Evolutionary conservation across 2,797 vertebrate species (phyloP).

Genomic region (Enteromius paludinosus): DNA sequence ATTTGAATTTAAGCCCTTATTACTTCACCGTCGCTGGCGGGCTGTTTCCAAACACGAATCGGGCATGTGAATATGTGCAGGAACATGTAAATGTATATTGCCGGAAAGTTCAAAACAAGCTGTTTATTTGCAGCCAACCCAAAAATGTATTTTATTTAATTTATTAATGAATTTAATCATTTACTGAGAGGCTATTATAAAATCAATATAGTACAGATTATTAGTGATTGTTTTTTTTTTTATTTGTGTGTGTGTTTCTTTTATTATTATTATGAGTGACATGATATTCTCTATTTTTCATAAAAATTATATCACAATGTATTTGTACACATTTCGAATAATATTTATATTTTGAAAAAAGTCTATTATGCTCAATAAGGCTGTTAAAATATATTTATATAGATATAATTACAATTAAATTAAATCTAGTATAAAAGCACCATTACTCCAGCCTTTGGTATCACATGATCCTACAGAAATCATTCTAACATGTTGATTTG

Average conservation of each 20-base stretch:
- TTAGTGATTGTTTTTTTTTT: neutral
- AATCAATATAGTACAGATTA: neutral
- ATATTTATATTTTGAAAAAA: neutral
- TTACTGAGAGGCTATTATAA: neutral
- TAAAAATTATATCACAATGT: neutral
- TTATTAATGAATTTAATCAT: neutral
- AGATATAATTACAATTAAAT: neutral
- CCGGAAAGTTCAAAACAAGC: neutral
- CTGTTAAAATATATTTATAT: too few species aligned
- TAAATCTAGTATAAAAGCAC: neutral
- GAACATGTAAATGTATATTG: constrained; percentile 6
- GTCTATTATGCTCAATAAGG: neutral
- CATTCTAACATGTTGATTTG: neutral
- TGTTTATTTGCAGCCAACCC: neutral
- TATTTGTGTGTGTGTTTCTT: neutral
- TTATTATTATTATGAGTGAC: neutral
- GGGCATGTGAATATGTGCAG: neutral
- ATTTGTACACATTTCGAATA: neutral
- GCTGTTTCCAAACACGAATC: constrained; percentile 13
- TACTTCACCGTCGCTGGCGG: neutral
- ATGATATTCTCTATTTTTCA: neutral
- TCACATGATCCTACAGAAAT: neutral
- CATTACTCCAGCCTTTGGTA: neutral
- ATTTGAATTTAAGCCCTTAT: neutral
- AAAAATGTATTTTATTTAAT: neutral